Evolutionary conservation across 2,888 invertebrate species (phyloP).

Genomic region (Galerucella nymphaeae): DNA sequence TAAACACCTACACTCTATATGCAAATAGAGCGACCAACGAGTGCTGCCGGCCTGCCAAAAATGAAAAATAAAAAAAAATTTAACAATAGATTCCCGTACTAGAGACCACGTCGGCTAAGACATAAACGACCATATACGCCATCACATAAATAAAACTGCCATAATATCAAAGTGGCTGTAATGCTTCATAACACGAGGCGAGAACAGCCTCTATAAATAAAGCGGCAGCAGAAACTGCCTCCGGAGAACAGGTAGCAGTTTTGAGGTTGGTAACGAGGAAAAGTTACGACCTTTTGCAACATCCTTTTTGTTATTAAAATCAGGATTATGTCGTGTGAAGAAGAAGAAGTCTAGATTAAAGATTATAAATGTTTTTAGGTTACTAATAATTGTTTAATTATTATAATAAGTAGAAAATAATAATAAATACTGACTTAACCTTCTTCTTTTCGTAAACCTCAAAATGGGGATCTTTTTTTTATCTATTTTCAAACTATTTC

Average conservation of each 20-base stretch:
- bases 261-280: neutral
- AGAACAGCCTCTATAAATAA: slow-evolving; percentile 52
- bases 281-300: neutral
- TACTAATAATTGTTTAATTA: no score
- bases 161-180: slow-evolving; percentile 44
- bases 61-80: neutral
- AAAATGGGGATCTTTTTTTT: slow-evolving; percentile 14
- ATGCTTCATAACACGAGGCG: slow-evolving; percentile 42
- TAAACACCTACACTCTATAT: slow-evolving; percentile 23
- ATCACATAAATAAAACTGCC: slow-evolving; percentile 35
- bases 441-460: neutral
- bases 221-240: slow-evolving; percentile 44
- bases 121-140: slow-evolving; percentile 30
- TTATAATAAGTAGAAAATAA: no score
- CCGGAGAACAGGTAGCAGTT: slow-evolving; percentile 47
- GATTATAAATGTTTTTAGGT: no score
- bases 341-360: neutral
- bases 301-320: neutral
- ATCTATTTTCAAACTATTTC: slow-evolving; percentile 27
- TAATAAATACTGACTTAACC: neutral
- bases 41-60: neutral
- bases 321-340: no score
- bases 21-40: slow-evolving; percentile 6
- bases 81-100: slow-evolving; percentile 7
- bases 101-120: neutral